Evolutionary conservation across 2,888 invertebrate genomes (phyloP).

Genomic region (Pyrocoelia pectoralis): DNA sequence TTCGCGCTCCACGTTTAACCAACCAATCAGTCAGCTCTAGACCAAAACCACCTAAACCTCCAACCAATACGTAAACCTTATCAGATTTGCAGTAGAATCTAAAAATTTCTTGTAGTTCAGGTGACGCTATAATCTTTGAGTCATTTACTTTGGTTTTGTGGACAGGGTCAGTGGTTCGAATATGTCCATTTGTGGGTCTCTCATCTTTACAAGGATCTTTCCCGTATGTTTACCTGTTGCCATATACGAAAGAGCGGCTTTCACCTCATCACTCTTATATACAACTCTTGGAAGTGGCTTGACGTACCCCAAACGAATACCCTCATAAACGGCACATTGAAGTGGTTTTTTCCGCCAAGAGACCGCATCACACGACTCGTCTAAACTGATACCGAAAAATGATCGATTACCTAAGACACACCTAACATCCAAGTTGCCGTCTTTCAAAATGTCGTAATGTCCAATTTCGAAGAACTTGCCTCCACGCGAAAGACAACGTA

Average conservation of each 20-base stretch:
- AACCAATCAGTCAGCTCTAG: constrained; percentile 89
- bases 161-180: background rate
- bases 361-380: constrained; percentile 65
- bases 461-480: constrained; percentile 87
- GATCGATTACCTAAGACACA: constrained; percentile 73
- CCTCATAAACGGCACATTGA: constrained; percentile 58
- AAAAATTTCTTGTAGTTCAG: constrained; percentile 6
- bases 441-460: constrained; percentile 79
- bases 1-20: constrained; percentile 79
- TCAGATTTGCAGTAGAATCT: constrained; percentile 64
- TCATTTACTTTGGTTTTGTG: background rate
- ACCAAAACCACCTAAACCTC: constrained; percentile 93
- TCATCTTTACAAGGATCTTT: constrained; percentile 65
- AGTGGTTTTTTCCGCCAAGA: constrained; percentile 62
- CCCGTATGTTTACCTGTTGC: constrained; percentile 81
- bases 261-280: constrained; percentile 72
- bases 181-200: constrained; percentile 32
- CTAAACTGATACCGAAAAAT: constrained; percentile 82
- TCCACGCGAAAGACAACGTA: constrained; percentile 66
- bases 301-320: constrained; percentile 70
- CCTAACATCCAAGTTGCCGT: constrained; percentile 72
- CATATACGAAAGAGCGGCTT: constrained; percentile 74
- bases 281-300: constrained; percentile 72
- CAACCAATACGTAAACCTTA: constrained; percentile 70
- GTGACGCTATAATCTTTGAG: no score